Evolutionary conservation across 2,888 invertebrate species (phyloP).

Genomic region (Spisula solida): DNA sequence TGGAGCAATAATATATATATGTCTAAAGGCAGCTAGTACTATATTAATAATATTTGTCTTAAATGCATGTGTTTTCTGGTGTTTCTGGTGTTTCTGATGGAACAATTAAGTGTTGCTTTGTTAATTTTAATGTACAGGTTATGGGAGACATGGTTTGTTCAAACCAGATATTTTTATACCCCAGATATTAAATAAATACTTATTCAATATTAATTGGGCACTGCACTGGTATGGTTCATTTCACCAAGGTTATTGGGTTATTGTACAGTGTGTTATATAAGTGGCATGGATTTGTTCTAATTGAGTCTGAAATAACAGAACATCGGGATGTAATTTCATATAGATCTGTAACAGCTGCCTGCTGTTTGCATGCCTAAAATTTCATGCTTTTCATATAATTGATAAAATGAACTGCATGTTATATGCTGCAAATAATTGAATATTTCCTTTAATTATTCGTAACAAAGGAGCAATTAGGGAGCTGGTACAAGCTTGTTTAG

Average conservation of each 20-base stretch:
- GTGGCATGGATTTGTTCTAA: not conserved
- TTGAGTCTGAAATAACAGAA: constrained; percentile 2
- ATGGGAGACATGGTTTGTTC: not conserved
- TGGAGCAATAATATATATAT: no score
- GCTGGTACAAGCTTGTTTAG: constrained; percentile 26
- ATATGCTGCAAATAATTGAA: not conserved
- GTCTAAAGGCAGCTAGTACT: no score
- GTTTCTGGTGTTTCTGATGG: no score
- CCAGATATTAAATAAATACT: not conserved
- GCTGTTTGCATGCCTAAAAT: not conserved
- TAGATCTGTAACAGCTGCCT: not conserved
- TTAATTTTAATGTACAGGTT: no score
- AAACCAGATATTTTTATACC: not conserved
- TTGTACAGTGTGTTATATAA: not conserved
- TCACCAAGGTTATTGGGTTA: not conserved
- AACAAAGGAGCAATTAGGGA: not conserved
- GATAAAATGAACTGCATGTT: not conserved
- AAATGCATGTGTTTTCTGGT: no score
- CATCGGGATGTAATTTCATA: not conserved
- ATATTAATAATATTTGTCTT: no score
- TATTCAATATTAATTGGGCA: not conserved
- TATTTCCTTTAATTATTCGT: not conserved
- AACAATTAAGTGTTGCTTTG: no score
- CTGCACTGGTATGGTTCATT: not conserved
- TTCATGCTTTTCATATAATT: not conserved